Conservation (phyloP, 2,888 invertebrate species). For the Stenolophus ochropezus region DNA sequence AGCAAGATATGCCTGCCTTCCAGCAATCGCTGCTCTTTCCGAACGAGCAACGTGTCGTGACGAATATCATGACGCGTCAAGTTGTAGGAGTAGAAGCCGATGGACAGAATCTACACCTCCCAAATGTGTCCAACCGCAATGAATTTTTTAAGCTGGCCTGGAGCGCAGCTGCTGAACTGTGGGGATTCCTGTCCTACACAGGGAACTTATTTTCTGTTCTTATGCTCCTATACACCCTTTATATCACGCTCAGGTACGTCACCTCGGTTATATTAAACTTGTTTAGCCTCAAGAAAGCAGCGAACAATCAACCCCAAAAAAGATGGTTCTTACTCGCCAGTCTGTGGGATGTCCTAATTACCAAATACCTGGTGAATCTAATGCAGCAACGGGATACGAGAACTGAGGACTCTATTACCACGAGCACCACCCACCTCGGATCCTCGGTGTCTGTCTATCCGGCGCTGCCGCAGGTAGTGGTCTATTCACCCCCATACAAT, state of each 20-base stretch:
- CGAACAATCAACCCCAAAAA: too few species aligned
- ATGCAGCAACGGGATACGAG: background rate
- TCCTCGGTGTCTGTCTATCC: background rate
- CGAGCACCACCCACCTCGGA: background rate
- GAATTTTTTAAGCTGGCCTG: background rate
- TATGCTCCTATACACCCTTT: too few species aligned
- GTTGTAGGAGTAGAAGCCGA: background rate
- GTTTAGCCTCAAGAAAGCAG: too few species aligned
- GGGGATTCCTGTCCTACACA: too few species aligned
- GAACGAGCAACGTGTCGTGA: constrained; percentile 15
- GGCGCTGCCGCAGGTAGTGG: background rate
- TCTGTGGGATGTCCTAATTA: too few species aligned
- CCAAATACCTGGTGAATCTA: too few species aligned
- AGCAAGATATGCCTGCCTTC: constrained; percentile 37
- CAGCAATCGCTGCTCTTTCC: constrained; percentile 47
- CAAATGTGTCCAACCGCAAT: background rate
- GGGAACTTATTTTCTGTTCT: too few species aligned
- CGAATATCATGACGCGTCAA: background rate
- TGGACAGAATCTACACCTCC: background rate
- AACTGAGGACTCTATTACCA: background rate
- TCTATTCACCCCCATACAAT: background rate
- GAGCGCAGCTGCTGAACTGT: too few species aligned
- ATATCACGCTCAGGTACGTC: too few species aligned
- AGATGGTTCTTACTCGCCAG: too few species aligned
- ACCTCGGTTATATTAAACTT: too few species aligned